Evolutionary conservation across 2,888 invertebrate species (phyloP).

Genomic region (Drosophila austrosaltans): DNA sequence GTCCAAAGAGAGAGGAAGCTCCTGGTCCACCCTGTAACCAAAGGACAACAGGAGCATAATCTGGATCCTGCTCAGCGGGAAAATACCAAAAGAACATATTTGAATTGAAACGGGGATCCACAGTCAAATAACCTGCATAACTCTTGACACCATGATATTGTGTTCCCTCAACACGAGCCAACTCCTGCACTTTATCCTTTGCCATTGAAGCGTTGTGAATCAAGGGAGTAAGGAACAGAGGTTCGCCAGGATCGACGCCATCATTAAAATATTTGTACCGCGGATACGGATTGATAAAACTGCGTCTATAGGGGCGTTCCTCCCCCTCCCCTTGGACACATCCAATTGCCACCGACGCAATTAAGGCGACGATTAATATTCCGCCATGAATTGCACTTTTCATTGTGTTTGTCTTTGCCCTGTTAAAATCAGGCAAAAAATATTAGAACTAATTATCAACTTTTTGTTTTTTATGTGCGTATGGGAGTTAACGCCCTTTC

Average conservation of each 20-base stretch:
- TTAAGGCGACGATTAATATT: slow-evolving; percentile 41
- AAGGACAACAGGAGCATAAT: slow-evolving; percentile 88
- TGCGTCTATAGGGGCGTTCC: slow-evolving; percentile 59
- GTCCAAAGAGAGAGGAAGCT: slow-evolving; percentile 90
- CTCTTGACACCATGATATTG: slow-evolving; percentile 84
- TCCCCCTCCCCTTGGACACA: slow-evolving; percentile 9
- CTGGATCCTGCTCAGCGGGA: slow-evolving; percentile 86
- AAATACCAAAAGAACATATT: slow-evolving; percentile 97
- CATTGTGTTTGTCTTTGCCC: slow-evolving; percentile 51
- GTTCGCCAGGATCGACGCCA: slow-evolving; percentile 84
- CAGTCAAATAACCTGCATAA: slow-evolving; percentile 90
- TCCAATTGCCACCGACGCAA: slow-evolving; percentile 1
- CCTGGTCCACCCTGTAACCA: slow-evolving; percentile 96
- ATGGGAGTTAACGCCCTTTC: neutral
- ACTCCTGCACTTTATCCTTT: slow-evolving; percentile 83
- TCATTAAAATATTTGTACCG: slow-evolving; percentile 72
- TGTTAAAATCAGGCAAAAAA: neutral
- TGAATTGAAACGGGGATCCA: slow-evolving; percentile 89
- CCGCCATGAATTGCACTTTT: slow-evolving; percentile 67
- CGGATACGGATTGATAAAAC: slow-evolving; percentile 83
- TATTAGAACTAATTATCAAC: neutral
- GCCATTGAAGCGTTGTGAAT: slow-evolving; percentile 80
- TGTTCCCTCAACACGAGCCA: slow-evolving; percentile 78
- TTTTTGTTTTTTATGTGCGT: neutral
- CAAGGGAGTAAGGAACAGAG: slow-evolving; percentile 79